These are phyloP conservation scores for Xestia c-nigrum DNA, from an alignment of 2,888 invertebrate genomes.

Conservation along the genomic window DNA sequence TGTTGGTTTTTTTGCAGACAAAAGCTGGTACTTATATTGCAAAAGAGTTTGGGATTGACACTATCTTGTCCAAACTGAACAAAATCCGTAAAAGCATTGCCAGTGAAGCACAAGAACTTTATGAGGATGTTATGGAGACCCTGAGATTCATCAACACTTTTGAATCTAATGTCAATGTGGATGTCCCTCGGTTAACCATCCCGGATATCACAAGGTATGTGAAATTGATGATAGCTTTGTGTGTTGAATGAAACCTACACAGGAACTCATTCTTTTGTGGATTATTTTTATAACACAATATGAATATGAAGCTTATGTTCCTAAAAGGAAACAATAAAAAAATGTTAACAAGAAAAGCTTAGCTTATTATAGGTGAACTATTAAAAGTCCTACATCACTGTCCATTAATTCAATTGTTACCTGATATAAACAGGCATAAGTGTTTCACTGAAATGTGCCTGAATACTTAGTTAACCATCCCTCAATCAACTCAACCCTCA, in stretches of 20 bases:
- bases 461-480: neutral
- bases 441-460: neutral
- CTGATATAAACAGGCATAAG: neutral
- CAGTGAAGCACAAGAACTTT: conserved; percentile 77
- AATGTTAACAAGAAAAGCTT: no score
- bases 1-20: conserved; percentile 81
- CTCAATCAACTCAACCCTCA: no score
- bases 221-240: neutral
- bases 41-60: conserved; percentile 86
- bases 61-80: conserved; percentile 82
- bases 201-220: conserved; percentile 83
- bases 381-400: neutral
- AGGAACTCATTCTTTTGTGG: neutral
- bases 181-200: conserved; percentile 81
- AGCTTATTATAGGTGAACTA: neutral
- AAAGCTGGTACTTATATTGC: conserved; percentile 88
- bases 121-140: conserved; percentile 86
- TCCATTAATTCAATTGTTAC: neutral
- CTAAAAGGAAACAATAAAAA: neutral
- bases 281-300: neutral
- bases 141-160: conserved; percentile 83
- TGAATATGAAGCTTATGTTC: no score
- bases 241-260: neutral
- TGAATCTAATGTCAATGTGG: conserved; percentile 81
- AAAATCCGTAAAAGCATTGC: conserved; percentile 84